These are phyloP conservation scores for Cherax quadricarinatus DNA, from an alignment of 1,140 invertebrate genomes.

Conservation along the genomic window DNA sequence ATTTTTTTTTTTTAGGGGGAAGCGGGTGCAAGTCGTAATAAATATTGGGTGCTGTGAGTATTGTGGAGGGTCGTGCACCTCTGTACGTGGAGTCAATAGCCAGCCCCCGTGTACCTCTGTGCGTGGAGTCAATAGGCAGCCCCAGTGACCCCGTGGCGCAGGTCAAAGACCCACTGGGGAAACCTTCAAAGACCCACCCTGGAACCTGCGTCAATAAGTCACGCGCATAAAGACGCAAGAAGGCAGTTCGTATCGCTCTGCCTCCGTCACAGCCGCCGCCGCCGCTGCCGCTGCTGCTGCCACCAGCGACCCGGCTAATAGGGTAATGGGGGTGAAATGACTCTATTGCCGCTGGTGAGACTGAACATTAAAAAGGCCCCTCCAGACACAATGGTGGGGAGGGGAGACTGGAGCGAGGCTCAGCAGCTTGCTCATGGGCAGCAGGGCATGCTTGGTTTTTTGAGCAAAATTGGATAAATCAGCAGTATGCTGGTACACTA, in stretches of 20 bases:
- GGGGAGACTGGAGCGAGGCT: background rate
- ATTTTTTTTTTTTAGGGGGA: background rate
- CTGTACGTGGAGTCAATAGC: background rate
- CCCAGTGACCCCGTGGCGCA: background rate
- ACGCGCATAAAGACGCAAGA: background rate
- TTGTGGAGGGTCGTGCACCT: too few species aligned
- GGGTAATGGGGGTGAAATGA: conserved; percentile 6
- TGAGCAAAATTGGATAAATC: too few species aligned
- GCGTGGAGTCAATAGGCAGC: background rate
- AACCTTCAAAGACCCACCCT: background rate
- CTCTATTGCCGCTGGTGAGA: background rate
- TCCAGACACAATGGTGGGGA: background rate
- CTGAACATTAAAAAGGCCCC: background rate
- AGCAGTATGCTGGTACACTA: too few species aligned
- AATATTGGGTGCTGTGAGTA: background rate
- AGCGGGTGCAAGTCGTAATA: background rate
- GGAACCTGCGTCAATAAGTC: background rate
- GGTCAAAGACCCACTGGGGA: too few species aligned
- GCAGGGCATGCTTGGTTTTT: too few species aligned
- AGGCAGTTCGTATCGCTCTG: background rate
- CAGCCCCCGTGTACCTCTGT: too few species aligned
- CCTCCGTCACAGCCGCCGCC: too few species aligned
- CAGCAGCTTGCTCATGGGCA: too few species aligned
- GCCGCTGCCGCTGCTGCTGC: too few species aligned
- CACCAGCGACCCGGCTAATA: background rate